A percentile compares a stretch with the other conserved stretches of the same genome.
Evolutionary conservation across 2,888 invertebrate genomes (phyloP).

Genomic region (Aproaerema taeniolella): DNA sequence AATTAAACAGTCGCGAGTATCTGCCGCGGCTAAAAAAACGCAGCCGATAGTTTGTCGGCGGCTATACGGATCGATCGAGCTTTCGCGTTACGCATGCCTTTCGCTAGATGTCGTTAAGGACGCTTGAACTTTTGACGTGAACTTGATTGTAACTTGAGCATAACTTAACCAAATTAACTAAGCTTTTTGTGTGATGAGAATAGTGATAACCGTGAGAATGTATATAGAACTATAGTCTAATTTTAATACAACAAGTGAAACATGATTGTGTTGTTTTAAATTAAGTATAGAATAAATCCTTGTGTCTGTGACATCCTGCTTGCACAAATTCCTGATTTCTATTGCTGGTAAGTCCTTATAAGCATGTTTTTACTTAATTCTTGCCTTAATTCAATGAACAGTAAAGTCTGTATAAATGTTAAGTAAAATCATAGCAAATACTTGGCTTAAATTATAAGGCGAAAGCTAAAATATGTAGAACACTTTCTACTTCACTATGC

Average conservation of each 20-base stretch:
- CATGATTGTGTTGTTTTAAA: conserved; percentile 38
- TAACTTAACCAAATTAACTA: conserved; percentile 72
- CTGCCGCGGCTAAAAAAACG: too few relatives aligned
- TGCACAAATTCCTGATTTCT: conserved; percentile 32
- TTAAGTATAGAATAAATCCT: conserved; percentile 28
- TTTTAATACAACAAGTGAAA: conserved; percentile 49
- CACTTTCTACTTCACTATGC: conserved; percentile 33
- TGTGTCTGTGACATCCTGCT: conserved; percentile 23
- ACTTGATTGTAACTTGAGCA: conserved; percentile 67
- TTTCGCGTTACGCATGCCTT: conserved; percentile 52
- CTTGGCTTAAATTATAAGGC: too few relatives aligned
- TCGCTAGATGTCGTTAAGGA: conserved; percentile 54
- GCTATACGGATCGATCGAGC: conserved; percentile 57
- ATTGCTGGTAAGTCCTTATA: conserved; percentile 34
- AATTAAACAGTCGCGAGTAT: too few relatives aligned
- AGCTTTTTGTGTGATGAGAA: conserved; percentile 63
- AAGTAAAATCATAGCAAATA: too few relatives aligned
- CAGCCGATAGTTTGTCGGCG: too few relatives aligned
- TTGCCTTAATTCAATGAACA: not conserved
- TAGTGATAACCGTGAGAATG: conserved; percentile 54
- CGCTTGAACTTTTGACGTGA: conserved; percentile 75
- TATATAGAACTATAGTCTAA: conserved; percentile 37
- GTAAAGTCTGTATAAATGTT: too few relatives aligned
- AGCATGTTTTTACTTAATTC: not conserved
- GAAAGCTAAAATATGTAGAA: conserved; percentile 31